Base-by-base conservation (phyloP, 1,140 invertebrate species). In the Cotesia typhae region DNA sequence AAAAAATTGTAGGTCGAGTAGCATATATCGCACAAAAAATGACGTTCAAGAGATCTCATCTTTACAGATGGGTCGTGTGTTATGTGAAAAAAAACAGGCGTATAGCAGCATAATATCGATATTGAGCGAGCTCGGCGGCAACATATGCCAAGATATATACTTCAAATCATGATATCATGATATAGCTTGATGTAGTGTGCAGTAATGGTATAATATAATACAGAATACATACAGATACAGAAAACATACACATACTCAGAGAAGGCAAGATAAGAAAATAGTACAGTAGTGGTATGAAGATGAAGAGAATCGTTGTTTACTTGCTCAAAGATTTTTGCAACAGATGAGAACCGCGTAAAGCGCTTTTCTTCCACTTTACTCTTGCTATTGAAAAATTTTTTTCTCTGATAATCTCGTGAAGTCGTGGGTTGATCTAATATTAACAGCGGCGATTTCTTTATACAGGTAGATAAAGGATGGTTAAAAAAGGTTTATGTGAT, bases 61-160 rank as follows among this genome's bases (percentile, higher is more conserved):
- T 72, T 37, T 60, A 6, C 70, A 72, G 63, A 67, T 72, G 70
- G 64, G 53, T 51, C 41, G 41, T 4, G 14, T 41, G 10, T 4
- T 36, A 28, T n/a, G 37, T 14, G 41, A 60, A 60, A 52, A 41
- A 59, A 72, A 72, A 59, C 70, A 59, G 51, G 41, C 38, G 14
- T 66, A 52, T 52, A 64, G 41, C 41, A 47, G 41, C 41, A 72
- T 72, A 72, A 72, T 52, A 28, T 57, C 35, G 63, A 71, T 71
- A 71, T 65, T 36, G 55, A 60, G 67, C 61, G 35, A 64, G 52
- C 28, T 12, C 14, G 59, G 57, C 35, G 63, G 35, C 53, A 66
- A 66, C 70, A 71, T 71, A 63, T 71, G 70, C 70, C 61, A 52
- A 67, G 65, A 67, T 17, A n/a, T 38, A n/a, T 6, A 47, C 20